phyloP scores from a whole-genome alignment of 2,113 vertebrate genomes.

The Nanorana parkeri region DNA sequence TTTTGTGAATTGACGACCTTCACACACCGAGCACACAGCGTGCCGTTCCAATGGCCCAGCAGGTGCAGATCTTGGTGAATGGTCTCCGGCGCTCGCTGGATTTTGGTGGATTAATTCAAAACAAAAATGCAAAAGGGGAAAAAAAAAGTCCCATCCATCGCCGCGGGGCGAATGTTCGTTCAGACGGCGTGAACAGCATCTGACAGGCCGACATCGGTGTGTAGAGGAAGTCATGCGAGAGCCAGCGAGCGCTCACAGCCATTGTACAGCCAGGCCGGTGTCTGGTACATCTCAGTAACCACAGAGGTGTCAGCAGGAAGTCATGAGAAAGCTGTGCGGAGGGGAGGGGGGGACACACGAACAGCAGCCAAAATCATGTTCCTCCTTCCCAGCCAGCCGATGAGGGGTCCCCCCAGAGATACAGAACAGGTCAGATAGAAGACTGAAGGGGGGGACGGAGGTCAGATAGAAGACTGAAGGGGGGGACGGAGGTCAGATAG shows the following conservation, averaged over 20 bases:
- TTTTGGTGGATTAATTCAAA: constrained; percentile 62
- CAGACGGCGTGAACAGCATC: constrained; percentile 67
- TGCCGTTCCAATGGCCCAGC: no score
- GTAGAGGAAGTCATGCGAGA: constrained; percentile 64
- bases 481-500: no score
- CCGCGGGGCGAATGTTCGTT: constrained; percentile 67
- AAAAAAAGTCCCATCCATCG: constrained; percentile 51
- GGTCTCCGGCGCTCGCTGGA: constrained; percentile 20
- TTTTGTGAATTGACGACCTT: no score
- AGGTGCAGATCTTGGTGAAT: no score
- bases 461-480: no score
- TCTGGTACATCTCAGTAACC: constrained; percentile 67
- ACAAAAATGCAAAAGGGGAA: constrained; percentile 51
- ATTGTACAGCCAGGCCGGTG: constrained; percentile 53
- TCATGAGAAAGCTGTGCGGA: constrained; percentile 25
- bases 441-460: no score
- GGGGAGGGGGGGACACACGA: constrained; percentile 33
- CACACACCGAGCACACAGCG: no score
- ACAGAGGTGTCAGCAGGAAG: constrained; percentile 60
- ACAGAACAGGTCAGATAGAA: background rate
- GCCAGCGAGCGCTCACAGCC: constrained; percentile 64
- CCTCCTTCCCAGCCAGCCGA: constrained; percentile 12
- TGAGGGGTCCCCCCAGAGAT: background rate
- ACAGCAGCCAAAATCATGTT: constrained; percentile 29
- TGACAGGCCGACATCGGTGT: constrained; percentile 62